Evolutionary conservation across 1,140 invertebrate species (phyloP), one percentile per base, ranked within the genome.

Genomic region (Drosophila suzukii): DNA sequence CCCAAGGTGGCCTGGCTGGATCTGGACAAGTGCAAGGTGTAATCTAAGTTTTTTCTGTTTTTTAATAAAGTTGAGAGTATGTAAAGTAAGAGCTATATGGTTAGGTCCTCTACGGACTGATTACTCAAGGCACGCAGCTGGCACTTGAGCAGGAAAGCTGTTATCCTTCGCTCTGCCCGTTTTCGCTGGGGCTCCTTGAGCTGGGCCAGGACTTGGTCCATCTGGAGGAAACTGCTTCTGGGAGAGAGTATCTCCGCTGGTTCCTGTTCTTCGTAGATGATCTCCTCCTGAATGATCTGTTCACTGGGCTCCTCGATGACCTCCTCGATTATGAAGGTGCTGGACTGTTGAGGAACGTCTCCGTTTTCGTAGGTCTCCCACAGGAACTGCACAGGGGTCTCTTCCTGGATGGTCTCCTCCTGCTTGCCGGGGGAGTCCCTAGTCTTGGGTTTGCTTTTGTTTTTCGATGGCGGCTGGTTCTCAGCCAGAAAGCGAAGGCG

Each of bases 1-100:
- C 79, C 85, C 10, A 81, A 91, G 50, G 83, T 94, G 39, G 59
- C 79, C 3, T 94, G 93, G 93, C 57, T 71, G 39, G 84, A 92
- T 58, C 53, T 92, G 54, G 84, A 92, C 50, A 92, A 82, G 62
- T 89, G 79, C 80, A 89, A 68, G 60, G 41, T 84, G 41, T 63
- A 75, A 74, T 75, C 56, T 80, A 67, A 50, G 67, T 59, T 15
- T 61, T 75, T 76, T 78, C 46, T 75, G 65, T 89, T 73, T 54
- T 55, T 75, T 43, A 54, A 66, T 75, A 75, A 58, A 75, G 47
- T 72, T 73, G 61, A 24, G 54, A 75, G 41, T 66, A 34, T 58
- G 43, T 49, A 38, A 36, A 50, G 27, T 32, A 15, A 15, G 5
- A 62, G 38, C 54, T 78, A 89, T 24, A 91, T 55, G 44, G 39